Base-by-base conservation (phyloP, 2,797 vertebrate genomes). In the Cyprinella venusta region DNA sequence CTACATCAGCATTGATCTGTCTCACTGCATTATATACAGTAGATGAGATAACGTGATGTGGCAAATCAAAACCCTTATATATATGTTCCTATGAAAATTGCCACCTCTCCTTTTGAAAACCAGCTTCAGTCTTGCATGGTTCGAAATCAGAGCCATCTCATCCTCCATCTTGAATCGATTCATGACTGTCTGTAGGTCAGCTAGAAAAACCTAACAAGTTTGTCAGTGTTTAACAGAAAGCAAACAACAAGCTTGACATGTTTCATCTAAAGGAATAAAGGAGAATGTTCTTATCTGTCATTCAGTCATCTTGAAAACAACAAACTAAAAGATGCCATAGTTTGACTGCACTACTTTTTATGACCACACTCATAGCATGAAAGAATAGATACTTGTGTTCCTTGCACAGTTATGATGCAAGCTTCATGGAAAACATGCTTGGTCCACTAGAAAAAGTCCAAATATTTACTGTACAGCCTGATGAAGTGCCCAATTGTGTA, bases 91-190 rank as follows among this genome's bases (percentile, higher is more conserved):
- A 75, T 52, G 54, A 45, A 80, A 71, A 80, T 50, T 10, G 33
- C 3, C 12, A 72, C 18, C 59, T 26, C 69, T 30, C 30, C 33
- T 81, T 74, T 77, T 4, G 12, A 78, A 63, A 67, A 77, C 38
- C 38, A n/a, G 65, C 24, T 78, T 77, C 59, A 71, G 40, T 40
- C 59, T 67, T 30, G 65, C 12, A 72, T 85, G 65, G 26, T 50
- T 38, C 26, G 48, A 59, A 77, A 45, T 69, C 54, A 48, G 54
- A 68, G 50, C 30, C 61, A 77, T 74, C 77, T 48, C 38, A 70
- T 79, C 76, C 85, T 81, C 76, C 82, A 86, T 79, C 78, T 86
- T 81, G 77, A 82, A 54, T 68, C n/a, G n/a, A n/a, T n/a, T n/a
- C 24, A 45, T 76, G 50, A 24, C 63, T 76, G 72, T 40, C 40